Percentiles rank a stretch among this genome's conserved stretches.
Evolutionary conservation across 2,113 vertebrate genomes (phyloP).

Genomic region (Misgurnus anguillicaudatus): DNA sequence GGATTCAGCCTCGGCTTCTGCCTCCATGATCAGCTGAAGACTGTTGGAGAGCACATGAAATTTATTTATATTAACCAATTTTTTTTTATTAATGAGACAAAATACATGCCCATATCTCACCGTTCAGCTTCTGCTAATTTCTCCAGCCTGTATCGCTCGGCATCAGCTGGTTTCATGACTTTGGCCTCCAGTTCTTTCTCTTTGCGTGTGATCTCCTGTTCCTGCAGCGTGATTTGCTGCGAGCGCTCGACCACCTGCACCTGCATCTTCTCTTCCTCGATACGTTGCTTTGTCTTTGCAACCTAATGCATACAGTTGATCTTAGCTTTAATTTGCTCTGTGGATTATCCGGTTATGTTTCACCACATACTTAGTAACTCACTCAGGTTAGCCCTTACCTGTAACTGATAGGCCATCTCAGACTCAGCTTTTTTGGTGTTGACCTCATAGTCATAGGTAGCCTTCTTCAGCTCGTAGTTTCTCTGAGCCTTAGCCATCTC

Average conservation of each 20-base stretch:
- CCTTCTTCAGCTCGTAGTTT: slow-evolving; percentile 90
- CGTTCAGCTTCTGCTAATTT: slow-evolving; percentile 84
- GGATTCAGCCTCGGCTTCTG: slow-evolving; percentile 85
- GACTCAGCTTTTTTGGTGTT: slow-evolving; percentile 88
- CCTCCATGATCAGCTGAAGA: slow-evolving; percentile 85
- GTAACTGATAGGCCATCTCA: slow-evolving; percentile 89
- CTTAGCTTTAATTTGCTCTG: too few species aligned
- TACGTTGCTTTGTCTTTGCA: slow-evolving; percentile 89
- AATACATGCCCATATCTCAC: slow-evolving; percentile 58
- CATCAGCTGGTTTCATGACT: slow-evolving; percentile 85
- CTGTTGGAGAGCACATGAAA: slow-evolving; percentile 60
- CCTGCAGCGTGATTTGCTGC: slow-evolving; percentile 87
- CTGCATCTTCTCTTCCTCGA: slow-evolving; percentile 89
- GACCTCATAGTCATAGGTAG: slow-evolving; percentile 83
- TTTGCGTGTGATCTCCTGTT: slow-evolving; percentile 84
- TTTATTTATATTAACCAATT: neutral
- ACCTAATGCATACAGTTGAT: slow-evolving; percentile 69
- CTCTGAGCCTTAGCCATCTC: slow-evolving; percentile 91
- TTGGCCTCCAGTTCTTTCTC: slow-evolving; percentile 89
- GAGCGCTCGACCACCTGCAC: slow-evolving; percentile 86
- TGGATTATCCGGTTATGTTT: neutral
- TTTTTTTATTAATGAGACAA: neutral
- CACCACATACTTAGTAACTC: neutral
- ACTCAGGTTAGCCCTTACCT: slow-evolving; percentile 68
- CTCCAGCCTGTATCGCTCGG: slow-evolving; percentile 82